A percentile compares a stretch with the other conserved stretches of the same genome.
Conservation (phyloP, 2,797 vertebrate genomes). For the Netta rufina region DNA sequence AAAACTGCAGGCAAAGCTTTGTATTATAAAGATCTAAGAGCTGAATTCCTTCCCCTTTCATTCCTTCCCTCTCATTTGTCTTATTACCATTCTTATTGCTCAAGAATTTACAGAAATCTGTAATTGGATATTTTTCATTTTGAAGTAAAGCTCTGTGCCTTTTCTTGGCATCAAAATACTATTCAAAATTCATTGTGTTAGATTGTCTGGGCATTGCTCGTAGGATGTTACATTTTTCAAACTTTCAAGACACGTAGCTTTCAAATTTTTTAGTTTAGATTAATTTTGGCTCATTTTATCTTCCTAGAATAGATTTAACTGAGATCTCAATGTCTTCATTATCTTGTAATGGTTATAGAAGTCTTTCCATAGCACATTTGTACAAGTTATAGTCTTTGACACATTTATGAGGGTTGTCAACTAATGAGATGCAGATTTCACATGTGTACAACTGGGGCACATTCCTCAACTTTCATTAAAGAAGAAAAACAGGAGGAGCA, state of each 20-base stretch:
- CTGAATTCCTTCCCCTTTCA: not conserved
- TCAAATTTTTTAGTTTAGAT: conserved; percentile 33
- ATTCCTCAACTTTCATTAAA: conserved; percentile 13
- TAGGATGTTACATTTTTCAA: conserved; percentile 27
- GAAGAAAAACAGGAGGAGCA: not conserved
- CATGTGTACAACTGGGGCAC: not conserved
- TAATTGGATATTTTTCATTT: conserved; percentile 10
- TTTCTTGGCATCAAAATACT: not conserved
- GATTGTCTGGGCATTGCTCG: not conserved
- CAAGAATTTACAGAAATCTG: not conserved
- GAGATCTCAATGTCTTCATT: conserved; percentile 28
- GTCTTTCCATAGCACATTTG: conserved; percentile 11
- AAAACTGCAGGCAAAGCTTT: not conserved
- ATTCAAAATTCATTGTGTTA: conserved; percentile 17
- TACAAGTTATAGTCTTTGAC: not conserved
- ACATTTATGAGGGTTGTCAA: conserved; percentile 2
- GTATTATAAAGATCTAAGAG: not conserved
- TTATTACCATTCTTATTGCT: not conserved
- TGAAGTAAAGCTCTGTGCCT: not conserved
- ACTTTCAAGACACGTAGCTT: not conserved
- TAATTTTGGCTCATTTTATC: conserved; percentile 26
- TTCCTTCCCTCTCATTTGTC: not conserved
- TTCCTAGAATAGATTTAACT: conserved; percentile 36
- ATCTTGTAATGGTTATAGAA: conserved; percentile 18
- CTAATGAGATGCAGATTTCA: conserved; percentile 38